Percentiles rank a stretch among this genome's conserved stretches.
These are phyloP conservation scores for Pentalonia nigronervosa DNA, from an alignment of 1,140 invertebrate species.

Conservation along the genomic window DNA sequence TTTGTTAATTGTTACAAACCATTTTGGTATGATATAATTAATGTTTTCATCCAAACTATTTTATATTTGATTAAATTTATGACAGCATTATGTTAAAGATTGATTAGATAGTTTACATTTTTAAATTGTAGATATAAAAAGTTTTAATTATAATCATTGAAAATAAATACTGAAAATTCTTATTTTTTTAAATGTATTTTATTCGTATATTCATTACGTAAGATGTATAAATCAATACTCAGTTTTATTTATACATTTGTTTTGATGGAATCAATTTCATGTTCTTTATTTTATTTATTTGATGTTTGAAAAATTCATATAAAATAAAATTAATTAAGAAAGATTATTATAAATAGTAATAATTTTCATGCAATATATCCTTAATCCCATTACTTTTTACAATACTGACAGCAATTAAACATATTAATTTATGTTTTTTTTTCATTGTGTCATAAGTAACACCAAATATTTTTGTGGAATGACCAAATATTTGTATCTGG, in stretches of 20 bases:
- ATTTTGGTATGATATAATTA: conserved; percentile 9
- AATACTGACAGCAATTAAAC: neutral
- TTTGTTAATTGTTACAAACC: neutral
- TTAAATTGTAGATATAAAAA: neutral
- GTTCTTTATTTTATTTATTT: conserved; percentile 19
- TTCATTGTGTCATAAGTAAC: neutral
- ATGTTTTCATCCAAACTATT: neutral
- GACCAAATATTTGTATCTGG: neutral
- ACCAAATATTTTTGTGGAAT: neutral
- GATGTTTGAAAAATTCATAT: neutral
- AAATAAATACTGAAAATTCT: conserved; percentile 12
- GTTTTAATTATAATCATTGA: conserved; percentile 10
- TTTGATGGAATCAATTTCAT: neutral
- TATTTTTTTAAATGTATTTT: conserved; percentile 9
- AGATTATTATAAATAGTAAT: neutral
- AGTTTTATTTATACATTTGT: neutral
- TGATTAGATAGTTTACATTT: neutral
- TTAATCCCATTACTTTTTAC: neutral
- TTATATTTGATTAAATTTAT: neutral
- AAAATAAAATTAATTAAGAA: neutral
- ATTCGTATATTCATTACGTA: neutral
- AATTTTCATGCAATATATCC: neutral
- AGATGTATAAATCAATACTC: neutral
- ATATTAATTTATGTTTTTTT: neutral
- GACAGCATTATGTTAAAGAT: neutral